A percentile compares a stretch with the other conserved stretches of the same genome.
Evolutionary conservation across 2,888 invertebrate species (phyloP).

Genomic region (Xylota sylvarum): DNA sequence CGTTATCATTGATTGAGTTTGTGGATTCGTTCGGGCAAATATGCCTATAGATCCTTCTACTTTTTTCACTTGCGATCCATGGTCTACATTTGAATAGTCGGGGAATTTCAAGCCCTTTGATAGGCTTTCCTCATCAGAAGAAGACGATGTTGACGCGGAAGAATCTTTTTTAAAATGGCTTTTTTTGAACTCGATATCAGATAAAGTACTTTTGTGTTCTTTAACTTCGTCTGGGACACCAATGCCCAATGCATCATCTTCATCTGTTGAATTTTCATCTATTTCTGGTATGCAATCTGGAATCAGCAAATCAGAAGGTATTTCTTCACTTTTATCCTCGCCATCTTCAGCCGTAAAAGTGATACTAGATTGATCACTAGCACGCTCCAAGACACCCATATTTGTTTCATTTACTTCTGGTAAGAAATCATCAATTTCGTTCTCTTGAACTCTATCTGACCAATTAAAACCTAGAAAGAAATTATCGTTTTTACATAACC

Average conservation of each 20-base stretch:
- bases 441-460: constrained; percentile 80
- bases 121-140: constrained; percentile 83
- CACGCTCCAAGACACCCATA: constrained; percentile 82
- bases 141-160: constrained; percentile 83
- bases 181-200: constrained; percentile 81
- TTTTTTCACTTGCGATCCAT: constrained; percentile 58
- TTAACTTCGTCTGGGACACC: constrained; percentile 54
- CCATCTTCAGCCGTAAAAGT: constrained; percentile 79
- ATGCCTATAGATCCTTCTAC: constrained; percentile 40
- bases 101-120: constrained; percentile 84
- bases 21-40: constrained; percentile 73
- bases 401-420: constrained; percentile 83
- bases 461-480: constrained; percentile 79
- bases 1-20: constrained; percentile 79
- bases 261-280: constrained; percentile 83
- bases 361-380: constrained; percentile 82
- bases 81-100: constrained; percentile 79
- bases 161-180: constrained; percentile 84
- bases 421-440: constrained; percentile 83
- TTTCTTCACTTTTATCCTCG: constrained; percentile 83
- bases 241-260: constrained; percentile 79
- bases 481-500: not conserved
- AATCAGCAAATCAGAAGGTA: constrained; percentile 83
- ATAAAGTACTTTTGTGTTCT: constrained; percentile 40
- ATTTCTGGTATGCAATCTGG: constrained; percentile 84